phyloP scores from a whole-genome alignment of 2,888 invertebrate genomes.

The Papilio demoleus region DNA sequence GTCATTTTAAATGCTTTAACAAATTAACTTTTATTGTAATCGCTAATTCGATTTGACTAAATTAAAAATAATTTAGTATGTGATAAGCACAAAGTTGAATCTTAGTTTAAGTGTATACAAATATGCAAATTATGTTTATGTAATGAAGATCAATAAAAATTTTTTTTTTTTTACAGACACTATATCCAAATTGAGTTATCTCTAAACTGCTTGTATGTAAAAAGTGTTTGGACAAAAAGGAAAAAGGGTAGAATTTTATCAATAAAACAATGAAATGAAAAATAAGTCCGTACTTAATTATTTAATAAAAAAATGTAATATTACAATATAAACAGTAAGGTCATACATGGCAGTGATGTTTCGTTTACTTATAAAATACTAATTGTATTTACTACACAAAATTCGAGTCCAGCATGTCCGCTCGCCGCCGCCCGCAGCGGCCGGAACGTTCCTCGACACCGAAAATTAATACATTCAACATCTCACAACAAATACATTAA shows the following conservation, averaged over 20 bases:
- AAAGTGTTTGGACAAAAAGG: too few species aligned
- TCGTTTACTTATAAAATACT: constrained; percentile 71
- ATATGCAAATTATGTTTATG: constrained; percentile 33
- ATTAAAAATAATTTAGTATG: constrained; percentile 21
- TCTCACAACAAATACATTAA: constrained; percentile 72
- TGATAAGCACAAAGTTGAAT: constrained; percentile 24
- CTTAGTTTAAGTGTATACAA: constrained; percentile 22
- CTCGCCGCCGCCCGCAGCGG: constrained; percentile 44
- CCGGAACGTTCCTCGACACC: constrained; percentile 57
- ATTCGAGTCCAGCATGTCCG: constrained; percentile 59
- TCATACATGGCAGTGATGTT: constrained; percentile 83
- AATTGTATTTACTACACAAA: constrained; percentile 71
- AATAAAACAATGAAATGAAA: constrained; percentile 43
- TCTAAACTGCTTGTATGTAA: too few species aligned
- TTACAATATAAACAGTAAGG: constrained; percentile 83
- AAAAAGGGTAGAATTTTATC: neutral
- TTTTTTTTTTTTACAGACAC: too few species aligned
- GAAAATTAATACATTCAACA: constrained; percentile 67
- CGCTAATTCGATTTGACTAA: constrained; percentile 23
- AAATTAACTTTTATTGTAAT: constrained; percentile 14
- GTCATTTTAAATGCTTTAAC: constrained; percentile 62
- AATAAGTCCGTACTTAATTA: constrained; percentile 58
- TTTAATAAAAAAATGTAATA: constrained; percentile 79
- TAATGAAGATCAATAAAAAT: constrained; percentile 30
- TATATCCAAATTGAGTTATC: neutral